Conservation (phyloP, 2,113 vertebrate species). For the Dasyprocta punctata region DNA sequence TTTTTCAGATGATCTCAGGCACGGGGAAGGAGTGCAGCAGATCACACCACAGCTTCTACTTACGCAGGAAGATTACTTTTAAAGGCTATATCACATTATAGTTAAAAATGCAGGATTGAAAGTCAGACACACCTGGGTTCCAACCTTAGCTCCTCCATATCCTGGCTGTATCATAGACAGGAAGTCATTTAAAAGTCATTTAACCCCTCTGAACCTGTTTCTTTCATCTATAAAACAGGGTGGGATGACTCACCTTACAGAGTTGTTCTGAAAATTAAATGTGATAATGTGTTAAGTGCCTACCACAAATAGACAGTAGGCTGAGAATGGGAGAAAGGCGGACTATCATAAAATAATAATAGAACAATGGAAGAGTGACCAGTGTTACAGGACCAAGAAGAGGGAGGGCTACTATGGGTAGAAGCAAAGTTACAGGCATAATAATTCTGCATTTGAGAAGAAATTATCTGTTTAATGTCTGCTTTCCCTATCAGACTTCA, state of each 20-base stretch:
- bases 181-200: slow-evolving; percentile 71
- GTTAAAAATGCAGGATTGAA: slow-evolving; percentile 59
- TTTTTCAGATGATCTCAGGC: slow-evolving; percentile 53
- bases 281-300: slow-evolving; percentile 51
- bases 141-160: slow-evolving; percentile 57
- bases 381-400: neutral
- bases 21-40: neutral
- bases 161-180: slow-evolving; percentile 39
- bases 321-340: slow-evolving; percentile 15
- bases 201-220: slow-evolving; percentile 69
- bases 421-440: neutral
- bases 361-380: neutral
- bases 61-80: slow-evolving; percentile 12
- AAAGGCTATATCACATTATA: slow-evolving; percentile 22
- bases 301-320: slow-evolving; percentile 23
- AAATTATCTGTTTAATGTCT: neutral
- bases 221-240: slow-evolving; percentile 52
- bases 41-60: neutral
- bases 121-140: slow-evolving; percentile 55
- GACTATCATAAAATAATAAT: neutral
- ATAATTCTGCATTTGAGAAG: neutral
- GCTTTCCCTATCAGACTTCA: neutral
- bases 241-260: slow-evolving; percentile 48
- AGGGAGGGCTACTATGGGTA: neutral
- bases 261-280: slow-evolving; percentile 70